Conservation (phyloP, 2,113 vertebrate species). For the Neogobius melanostomus region DNA sequence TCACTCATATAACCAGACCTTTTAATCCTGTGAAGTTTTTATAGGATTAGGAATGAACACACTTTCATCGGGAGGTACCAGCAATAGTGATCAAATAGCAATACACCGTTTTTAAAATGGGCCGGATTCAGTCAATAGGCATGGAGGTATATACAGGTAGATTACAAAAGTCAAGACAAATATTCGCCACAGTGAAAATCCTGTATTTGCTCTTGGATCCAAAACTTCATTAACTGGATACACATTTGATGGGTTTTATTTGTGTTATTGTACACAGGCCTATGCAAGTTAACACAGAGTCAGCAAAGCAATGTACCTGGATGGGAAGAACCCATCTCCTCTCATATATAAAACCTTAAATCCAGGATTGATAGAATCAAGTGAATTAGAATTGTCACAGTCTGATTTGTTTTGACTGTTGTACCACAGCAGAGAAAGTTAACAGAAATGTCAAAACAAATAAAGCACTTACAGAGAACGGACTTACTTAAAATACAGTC, state of each 20-base stretch:
- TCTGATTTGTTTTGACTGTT: neutral
- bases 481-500: constrained; percentile 17
- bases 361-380: too few species aligned
- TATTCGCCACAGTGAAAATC: neutral
- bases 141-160: neutral
- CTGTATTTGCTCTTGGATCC: neutral
- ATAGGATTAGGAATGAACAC: constrained; percentile 45
- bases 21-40: constrained; percentile 44
- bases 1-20: constrained; percentile 21
- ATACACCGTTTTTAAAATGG: constrained; percentile 1
- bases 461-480: constrained; percentile 39
- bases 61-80: constrained; percentile 25
- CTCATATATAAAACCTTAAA: too few species aligned
- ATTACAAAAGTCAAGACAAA: constrained; percentile 6
- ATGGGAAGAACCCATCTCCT: too few species aligned
- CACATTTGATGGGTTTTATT: neutral
- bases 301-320: too few species aligned
- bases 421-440: constrained; percentile 30
- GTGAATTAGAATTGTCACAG: too few species aligned
- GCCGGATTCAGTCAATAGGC: neutral
- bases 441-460: constrained; percentile 24
- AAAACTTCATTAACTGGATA: neutral
- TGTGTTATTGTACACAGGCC: neutral
- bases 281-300: too few species aligned
- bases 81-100: neutral